Base-by-base conservation (phyloP, 1,140 invertebrate species). In the Bombus polaris region DNA sequence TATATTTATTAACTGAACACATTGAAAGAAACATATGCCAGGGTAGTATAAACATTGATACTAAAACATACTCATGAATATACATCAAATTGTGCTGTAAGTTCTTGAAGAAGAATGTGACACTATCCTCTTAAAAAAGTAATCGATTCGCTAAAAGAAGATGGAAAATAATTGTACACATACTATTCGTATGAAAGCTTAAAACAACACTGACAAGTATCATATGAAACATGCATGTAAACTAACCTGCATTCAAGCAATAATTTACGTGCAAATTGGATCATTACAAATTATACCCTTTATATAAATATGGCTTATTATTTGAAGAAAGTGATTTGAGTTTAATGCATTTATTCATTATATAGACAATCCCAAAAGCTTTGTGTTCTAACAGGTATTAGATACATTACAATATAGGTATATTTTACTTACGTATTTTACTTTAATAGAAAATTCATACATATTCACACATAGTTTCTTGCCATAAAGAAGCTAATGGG, bases 191-290 rank as follows among this genome's bases (percentile, higher is more conserved):
- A 28, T 57, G 66, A 22, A 73, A 53, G 18, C 32, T 73, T 32
- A 44, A 70, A 66, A 53, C 18, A 57, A 85, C 78, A 85, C 71
- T 73, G 66, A 72, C 83, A 72, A 73, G 28, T 80, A 59, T 71
- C 42, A 10, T 73, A 81, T 73, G 4, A 32, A 66, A 37, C 83
- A 74, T 85, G 83, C 83, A 68, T 42, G 8, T 53, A 25, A 83
- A 77, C 62, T 42, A 79, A 71, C 44, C 59, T 71, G 44, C 78
- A 68, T 74, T 81, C 83, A 81, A 81, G 83, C 78, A 53, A 73
- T 53, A 57, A 32, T 65, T 85, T 71, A 28, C 78, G 44, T 85
- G 78, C 78, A 66, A 68, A 81, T 59, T 42, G 68, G 25, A 57
- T 85, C 9, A 1, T 72, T 44, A 59, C 13, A 44, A 62, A 35